Evolutionary conservation across 1,140 invertebrate species (phyloP).

Genomic region (Himalopsyche phryganea): DNA sequence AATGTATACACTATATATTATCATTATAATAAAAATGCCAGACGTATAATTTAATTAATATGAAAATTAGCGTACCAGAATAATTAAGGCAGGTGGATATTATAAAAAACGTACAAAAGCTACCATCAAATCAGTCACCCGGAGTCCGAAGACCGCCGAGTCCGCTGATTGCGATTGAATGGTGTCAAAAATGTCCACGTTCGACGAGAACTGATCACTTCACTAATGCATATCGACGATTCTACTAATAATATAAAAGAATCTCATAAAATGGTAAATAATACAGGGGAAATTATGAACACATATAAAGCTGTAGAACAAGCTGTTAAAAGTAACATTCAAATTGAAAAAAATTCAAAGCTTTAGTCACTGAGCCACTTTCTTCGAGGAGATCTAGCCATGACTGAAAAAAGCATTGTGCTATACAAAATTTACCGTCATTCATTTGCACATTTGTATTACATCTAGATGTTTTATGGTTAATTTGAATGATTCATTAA

Average conservation of each 20-base stretch:
- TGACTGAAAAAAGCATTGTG: too few relatives aligned
- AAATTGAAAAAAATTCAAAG: too few relatives aligned
- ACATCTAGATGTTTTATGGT: too few relatives aligned
- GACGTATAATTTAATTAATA: slow-evolving; percentile 2
- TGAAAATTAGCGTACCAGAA: neutral
- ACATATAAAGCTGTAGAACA: neutral
- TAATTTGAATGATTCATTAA: too few relatives aligned
- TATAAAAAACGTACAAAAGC: slow-evolving; percentile 28
- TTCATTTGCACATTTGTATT: too few relatives aligned
- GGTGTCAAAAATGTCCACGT: neutral
- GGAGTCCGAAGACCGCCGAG: neutral
- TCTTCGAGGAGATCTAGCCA: too few relatives aligned
- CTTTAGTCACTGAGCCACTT: too few relatives aligned
- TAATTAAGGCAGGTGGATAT: slow-evolving; percentile 17
- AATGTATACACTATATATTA: slow-evolving; percentile 1
- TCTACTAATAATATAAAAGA: neutral
- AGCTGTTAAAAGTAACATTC: too few relatives aligned
- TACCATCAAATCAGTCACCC: slow-evolving; percentile 3
- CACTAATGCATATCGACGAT: neutral
- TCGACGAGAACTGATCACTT: neutral
- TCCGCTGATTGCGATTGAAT: too few relatives aligned
- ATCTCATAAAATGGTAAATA: neutral
- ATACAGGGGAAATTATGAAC: neutral
- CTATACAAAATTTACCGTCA: too few relatives aligned
- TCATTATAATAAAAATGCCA: slow-evolving; percentile 3